Evolutionary conservation across 2,113 vertebrate species (phyloP).

Genomic region (Thamnophis sirtalis): DNA sequence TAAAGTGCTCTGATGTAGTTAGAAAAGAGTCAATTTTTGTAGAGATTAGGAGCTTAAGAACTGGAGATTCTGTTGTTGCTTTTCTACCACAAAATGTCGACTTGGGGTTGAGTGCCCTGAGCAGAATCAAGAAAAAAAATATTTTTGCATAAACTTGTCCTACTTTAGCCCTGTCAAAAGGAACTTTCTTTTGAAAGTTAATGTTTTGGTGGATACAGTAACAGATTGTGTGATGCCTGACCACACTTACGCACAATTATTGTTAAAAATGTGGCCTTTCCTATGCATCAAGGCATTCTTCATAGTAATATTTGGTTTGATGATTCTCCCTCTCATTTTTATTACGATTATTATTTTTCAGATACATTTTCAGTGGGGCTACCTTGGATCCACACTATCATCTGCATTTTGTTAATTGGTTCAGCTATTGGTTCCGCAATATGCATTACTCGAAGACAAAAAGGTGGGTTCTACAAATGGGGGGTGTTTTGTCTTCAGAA

Average conservation of each 20-base stretch:
- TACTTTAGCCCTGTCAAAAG: neutral
- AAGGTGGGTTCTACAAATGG: slow-evolving; percentile 8
- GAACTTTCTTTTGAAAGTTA: neutral
- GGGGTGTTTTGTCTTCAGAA: neutral
- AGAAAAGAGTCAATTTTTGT: neutral
- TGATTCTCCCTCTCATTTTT: neutral
- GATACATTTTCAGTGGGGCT: slow-evolving; percentile 59
- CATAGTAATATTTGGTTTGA: neutral
- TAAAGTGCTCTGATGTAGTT: neutral
- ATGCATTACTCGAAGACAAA: slow-evolving; percentile 60
- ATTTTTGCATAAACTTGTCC: neutral
- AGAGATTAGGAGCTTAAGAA: neutral
- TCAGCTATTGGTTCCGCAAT: slow-evolving; percentile 60
- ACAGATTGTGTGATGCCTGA: neutral
- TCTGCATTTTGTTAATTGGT: slow-evolving; percentile 65
- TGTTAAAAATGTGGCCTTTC: neutral
- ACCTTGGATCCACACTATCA: slow-evolving; percentile 59
- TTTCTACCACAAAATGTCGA: neutral
- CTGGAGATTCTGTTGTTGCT: neutral
- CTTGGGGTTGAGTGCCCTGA: neutral
- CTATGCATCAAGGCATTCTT: neutral
- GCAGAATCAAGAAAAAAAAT: neutral
- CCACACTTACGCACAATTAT: neutral
- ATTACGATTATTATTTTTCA: slow-evolving; percentile 34
- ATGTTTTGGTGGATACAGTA: neutral